phyloP scores from a whole-genome alignment of 2,113 vertebrate genomes.

The Podarcis raffonei region DNA sequence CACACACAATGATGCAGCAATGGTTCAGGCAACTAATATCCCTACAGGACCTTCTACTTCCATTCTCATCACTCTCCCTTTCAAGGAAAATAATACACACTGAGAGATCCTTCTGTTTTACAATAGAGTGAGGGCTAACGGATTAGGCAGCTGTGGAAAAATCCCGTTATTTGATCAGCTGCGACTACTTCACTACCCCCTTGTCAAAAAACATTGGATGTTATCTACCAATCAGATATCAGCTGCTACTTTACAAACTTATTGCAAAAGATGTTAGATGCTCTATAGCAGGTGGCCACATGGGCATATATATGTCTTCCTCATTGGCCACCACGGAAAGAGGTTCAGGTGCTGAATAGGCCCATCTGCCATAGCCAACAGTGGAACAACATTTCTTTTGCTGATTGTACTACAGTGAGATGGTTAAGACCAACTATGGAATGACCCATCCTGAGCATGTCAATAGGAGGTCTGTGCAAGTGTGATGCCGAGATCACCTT shows the following conservation, averaged over 20 bases:
- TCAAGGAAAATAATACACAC: not conserved
- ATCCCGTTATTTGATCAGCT: not conserved
- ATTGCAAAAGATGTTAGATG: not conserved
- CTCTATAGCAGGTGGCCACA: not conserved
- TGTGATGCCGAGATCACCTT: not conserved
- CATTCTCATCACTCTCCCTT: not conserved
- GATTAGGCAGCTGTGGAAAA: not conserved
- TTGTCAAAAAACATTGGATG: conserved; percentile 9
- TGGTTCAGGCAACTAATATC: not conserved
- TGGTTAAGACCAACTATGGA: not conserved
- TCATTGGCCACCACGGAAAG: not conserved
- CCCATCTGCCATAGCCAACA: not conserved
- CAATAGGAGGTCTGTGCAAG: not conserved
- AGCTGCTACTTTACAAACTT: not conserved
- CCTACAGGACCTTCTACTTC: not conserved
- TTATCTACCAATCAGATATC: not conserved
- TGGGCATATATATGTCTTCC: not conserved
- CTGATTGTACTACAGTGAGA: not conserved
- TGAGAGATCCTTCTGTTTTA: not conserved
- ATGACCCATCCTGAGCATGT: not conserved
- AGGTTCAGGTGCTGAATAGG: not conserved
- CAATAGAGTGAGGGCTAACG: not conserved
- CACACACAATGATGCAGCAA: not conserved
- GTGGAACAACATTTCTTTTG: not conserved
- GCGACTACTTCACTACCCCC: not conserved